A percentile compares a stretch with the other conserved stretches of the same genome.
phyloP scores from a whole-genome alignment of 1,140 invertebrate genomes.

The Achroia grisella region DNA sequence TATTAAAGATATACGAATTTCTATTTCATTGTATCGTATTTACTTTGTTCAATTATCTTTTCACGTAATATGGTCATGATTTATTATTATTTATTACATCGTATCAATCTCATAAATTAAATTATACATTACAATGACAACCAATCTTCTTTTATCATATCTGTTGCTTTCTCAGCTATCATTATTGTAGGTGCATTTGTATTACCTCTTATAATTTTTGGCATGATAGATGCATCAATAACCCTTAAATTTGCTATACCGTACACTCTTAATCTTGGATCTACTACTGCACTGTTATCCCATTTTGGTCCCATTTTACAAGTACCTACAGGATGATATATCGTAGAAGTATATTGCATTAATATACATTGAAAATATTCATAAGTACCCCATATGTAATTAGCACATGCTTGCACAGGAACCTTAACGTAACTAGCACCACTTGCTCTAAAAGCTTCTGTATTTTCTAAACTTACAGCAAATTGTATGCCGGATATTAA shows the following conservation, averaged over 20 bases:
- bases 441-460: constrained; percentile 75
- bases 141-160: constrained; percentile 77
- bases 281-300: constrained; percentile 82
- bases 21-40: too few relatives aligned
- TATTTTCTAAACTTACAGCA: constrained; percentile 74
- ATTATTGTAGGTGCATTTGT: constrained; percentile 77
- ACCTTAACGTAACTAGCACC: constrained; percentile 74
- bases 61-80: too few relatives aligned
- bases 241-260: constrained; percentile 82
- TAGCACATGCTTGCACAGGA: constrained; percentile 77
- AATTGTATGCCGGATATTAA: constrained; percentile 76
- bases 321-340: constrained; percentile 87
- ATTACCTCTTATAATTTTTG: constrained; percentile 76
- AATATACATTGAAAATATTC: constrained; percentile 81
- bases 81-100: too few relatives aligned
- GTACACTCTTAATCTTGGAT: constrained; percentile 80
- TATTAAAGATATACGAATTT: too few relatives aligned
- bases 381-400: constrained; percentile 76
- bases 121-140: not conserved
- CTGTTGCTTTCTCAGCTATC: constrained; percentile 77
- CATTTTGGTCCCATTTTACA: constrained; percentile 87
- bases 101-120: too few relatives aligned
- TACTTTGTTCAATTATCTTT: too few relatives aligned
- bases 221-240: constrained; percentile 84
- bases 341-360: constrained; percentile 79